A percentile compares a stretch with the other conserved stretches of the same genome.
These are phyloP conservation scores for Stylophora pistillata DNA, from an alignment of 64 coral and sea anemone genomes.

Conservation along the genomic window DNA sequence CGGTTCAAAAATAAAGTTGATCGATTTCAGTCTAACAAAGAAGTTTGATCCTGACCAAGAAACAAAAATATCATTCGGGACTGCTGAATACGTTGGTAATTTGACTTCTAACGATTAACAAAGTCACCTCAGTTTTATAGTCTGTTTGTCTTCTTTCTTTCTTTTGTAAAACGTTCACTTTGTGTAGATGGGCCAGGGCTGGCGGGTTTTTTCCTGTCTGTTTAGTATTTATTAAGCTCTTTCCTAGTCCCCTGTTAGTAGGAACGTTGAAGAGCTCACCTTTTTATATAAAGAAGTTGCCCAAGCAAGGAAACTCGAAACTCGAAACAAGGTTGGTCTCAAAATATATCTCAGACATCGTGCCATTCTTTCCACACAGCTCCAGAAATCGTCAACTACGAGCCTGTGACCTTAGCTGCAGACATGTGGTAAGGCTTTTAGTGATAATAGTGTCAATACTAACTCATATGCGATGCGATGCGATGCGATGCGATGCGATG, in stretches of 20 bases:
- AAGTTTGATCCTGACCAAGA: conserved; percentile 82
- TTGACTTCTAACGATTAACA: neutral
- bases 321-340: too few relatives aligned
- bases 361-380: conserved; percentile 39
- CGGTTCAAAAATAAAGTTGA: conserved; percentile 75
- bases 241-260: too few relatives aligned
- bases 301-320: too few relatives aligned
- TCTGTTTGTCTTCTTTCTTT: too few relatives aligned
- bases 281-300: too few relatives aligned
- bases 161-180: neutral
- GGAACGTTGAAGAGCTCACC: too few relatives aligned
- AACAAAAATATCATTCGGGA: conserved; percentile 81
- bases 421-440: conserved; percentile 91
- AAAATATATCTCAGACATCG: neutral
- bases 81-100: conserved; percentile 92
- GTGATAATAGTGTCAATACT: too few relatives aligned
- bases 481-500: too few relatives aligned
- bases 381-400: conserved; percentile 96
- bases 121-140: too few relatives aligned
- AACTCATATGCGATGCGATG: too few relatives aligned
- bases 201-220: neutral
- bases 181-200: neutral
- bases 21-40: conserved; percentile 87
- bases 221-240: too few relatives aligned
- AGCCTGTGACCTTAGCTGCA: conserved; percentile 71